phyloP scores from a whole-genome alignment of 2,113 vertebrate genomes.

The Thalassarche chlororhynchos region DNA sequence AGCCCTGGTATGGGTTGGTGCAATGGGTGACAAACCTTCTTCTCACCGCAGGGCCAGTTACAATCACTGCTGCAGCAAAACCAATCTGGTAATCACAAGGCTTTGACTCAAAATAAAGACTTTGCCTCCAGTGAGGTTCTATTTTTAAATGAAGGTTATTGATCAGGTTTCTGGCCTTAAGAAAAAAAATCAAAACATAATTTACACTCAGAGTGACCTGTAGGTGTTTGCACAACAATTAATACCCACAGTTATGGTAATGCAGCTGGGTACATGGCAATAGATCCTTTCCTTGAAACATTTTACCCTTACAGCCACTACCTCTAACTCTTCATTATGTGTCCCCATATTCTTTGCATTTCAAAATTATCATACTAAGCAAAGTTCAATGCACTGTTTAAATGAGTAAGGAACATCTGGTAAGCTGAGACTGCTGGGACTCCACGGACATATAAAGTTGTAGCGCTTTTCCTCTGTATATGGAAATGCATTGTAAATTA shows the following conservation, averaged over 20 bases:
- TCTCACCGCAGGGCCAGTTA: not conserved
- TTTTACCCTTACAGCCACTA: not conserved
- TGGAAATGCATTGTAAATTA: constrained; percentile 39
- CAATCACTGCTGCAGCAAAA: not conserved
- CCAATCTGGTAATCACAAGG: not conserved
- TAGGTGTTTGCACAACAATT: constrained; percentile 21
- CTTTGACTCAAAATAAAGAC: not conserved
- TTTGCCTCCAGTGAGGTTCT: not conserved
- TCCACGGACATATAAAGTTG: constrained; percentile 12
- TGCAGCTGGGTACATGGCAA: not conserved
- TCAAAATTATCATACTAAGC: constrained; percentile 46
- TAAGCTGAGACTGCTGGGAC: constrained; percentile 40
- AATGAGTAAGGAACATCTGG: constrained; percentile 55
- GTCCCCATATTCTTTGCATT: constrained; percentile 10
- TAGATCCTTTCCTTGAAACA: not conserved
- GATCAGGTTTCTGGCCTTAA: constrained; percentile 7
- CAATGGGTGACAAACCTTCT: not conserved
- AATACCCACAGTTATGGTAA: not conserved
- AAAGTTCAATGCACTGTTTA: constrained; percentile 42
- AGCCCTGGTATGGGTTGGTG: not conserved
- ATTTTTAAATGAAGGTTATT: constrained; percentile 17
- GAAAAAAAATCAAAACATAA: not conserved
- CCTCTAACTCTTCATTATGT: constrained; percentile 6
- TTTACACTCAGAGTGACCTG: constrained; percentile 5
- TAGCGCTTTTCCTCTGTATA: not conserved